phyloP scores from a whole-genome alignment of 2,797 vertebrate species.

The Falco berigora region DNA sequence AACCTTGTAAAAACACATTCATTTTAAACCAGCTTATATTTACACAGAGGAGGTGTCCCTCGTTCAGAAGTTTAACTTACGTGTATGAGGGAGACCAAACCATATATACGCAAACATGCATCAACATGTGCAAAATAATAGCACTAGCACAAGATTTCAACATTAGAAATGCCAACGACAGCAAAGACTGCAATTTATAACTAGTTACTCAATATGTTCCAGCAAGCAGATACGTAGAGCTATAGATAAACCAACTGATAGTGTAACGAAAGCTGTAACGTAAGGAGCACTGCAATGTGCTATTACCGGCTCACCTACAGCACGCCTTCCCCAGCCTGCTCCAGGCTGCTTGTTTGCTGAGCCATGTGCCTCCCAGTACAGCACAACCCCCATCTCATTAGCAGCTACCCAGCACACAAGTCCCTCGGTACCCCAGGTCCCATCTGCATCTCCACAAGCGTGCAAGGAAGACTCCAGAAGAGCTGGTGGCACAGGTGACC shows the following conservation, averaged over 20 bases:
- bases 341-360: neutral
- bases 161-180: neutral
- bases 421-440: neutral
- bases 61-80: neutral
- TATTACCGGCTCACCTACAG: neutral
- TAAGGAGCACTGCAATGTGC: neutral
- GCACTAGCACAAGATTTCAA: neutral
- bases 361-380: neutral
- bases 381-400: neutral
- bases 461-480: neutral
- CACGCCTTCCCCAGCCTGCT: neutral
- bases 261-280: neutral
- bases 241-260: neutral
- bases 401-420: neutral
- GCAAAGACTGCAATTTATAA: neutral
- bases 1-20: neutral
- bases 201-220: neutral
- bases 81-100: neutral
- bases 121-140: neutral
- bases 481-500: neutral
- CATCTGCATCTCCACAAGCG: neutral
- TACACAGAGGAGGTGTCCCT: slow-evolving; percentile 23
- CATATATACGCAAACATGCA: neutral
- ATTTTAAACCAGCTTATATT: neutral
- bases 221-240: neutral